Percentiles rank a stretch among this genome's conserved stretches.
Evolutionary conservation across 2,113 vertebrate species (phyloP).

Genomic region (Garra rufa): DNA sequence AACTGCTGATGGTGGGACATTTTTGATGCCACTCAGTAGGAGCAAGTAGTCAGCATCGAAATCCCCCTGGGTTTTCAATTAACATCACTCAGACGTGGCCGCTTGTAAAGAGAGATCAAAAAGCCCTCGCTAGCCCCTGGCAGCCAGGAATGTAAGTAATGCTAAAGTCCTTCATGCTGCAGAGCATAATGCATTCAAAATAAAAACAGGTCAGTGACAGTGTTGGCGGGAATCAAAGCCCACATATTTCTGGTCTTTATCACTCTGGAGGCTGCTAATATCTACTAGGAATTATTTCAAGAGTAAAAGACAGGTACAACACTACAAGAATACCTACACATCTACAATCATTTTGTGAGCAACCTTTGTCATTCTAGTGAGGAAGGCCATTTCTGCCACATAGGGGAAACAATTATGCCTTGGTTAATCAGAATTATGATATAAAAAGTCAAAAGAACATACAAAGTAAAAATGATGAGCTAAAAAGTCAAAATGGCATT

Average conservation of each 20-base stretch:
- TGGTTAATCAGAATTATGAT: neutral
- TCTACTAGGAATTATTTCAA: conserved; percentile 30
- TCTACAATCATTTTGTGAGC: neutral
- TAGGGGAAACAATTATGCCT: neutral
- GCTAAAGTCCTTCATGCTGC: conserved; percentile 44
- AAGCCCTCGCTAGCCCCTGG: conserved; percentile 47
- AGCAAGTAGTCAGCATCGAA: conserved; percentile 54
- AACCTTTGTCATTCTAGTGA: neutral
- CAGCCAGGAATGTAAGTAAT: conserved; percentile 62
- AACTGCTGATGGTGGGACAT: conserved; percentile 55
- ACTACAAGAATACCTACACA: neutral
- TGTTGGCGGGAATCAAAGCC: conserved; percentile 25
- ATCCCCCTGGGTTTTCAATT: conserved; percentile 66
- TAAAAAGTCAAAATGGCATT: neutral
- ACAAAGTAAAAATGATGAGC: neutral
- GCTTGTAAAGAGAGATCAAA: conserved; percentile 62
- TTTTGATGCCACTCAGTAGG: conserved; percentile 53
- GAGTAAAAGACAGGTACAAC: conserved; percentile 11
- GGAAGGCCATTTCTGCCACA: neutral
- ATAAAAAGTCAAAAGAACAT: neutral
- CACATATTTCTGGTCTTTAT: conserved; percentile 45
- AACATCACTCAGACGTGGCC: conserved; percentile 55
- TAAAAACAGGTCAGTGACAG: conserved; percentile 50
- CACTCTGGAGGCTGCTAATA: neutral
- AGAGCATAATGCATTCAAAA: conserved; percentile 52